Evolutionary conservation across 2,888 invertebrate species (phyloP), one percentile per base, ranked within the genome.

Genomic region (Acleris literana): DNA sequence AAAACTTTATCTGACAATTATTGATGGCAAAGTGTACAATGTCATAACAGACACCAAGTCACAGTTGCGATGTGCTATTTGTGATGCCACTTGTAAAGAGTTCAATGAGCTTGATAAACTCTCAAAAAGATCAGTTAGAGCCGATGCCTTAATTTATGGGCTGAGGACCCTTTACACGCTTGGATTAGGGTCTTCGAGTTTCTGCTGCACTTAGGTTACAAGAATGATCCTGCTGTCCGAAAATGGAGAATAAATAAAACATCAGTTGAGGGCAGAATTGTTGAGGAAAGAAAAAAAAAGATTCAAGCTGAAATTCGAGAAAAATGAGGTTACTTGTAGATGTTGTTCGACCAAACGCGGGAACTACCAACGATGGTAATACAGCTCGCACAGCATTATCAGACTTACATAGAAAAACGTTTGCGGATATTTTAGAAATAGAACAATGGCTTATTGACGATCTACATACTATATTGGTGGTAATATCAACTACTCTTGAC

Each of bases 371-470:
- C 29, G 53, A 53, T 53, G 53, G 29, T 9, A 25, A 25, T 25
- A 25, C 25, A 25, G 25, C 25, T 5, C 25, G 25, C 25, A 25
- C 5, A 25, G 5, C 54, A 39, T 16, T 43, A 43, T 43, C 16
- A 43, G 43, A 43, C 5, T 43, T 43, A 16, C 43, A 43, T 16
- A 33, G 33, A 25, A 25, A 25, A 25, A 25, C 25, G 25, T 25
- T 25, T 25, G 25, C 25, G 25, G 54, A 54, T 33, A 54, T 54
- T 54, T 54, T 54, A 54, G 39, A 39, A 33, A 54, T 54, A 54
- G 54, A 54, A 18, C 33, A 39, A 54, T 54, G 54, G 54, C 39
- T 54, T 39, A 20, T 54, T 39, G 54, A 54, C 33, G 54, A 54
- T 39, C 20, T 20, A 20, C 54, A 55, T 39, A 55, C 54, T 18